phyloP scores from a whole-genome alignment of 2,113 vertebrate species.

The Cercocebus atys region DNA sequence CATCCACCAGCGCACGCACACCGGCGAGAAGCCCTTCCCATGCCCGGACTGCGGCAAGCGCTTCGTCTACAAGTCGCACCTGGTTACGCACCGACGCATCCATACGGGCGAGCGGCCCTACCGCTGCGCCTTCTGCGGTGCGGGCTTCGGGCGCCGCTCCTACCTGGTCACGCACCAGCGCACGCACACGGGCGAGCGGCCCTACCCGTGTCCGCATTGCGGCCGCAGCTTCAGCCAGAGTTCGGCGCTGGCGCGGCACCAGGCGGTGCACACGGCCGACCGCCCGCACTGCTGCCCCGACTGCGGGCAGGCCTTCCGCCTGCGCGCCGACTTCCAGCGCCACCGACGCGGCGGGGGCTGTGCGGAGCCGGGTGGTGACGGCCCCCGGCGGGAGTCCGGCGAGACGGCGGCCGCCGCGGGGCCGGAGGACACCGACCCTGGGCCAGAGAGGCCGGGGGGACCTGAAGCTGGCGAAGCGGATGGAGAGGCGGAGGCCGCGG shows the following conservation, averaged over 20 bases:
- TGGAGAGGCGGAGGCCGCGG: not conserved
- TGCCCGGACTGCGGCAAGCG: conserved; percentile 79
- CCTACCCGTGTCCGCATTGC: conserved; percentile 75
- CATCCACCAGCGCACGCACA: conserved; percentile 79
- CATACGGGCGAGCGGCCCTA: conserved; percentile 77
- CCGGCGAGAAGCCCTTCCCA: conserved; percentile 78
- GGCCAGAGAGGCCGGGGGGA: not conserved
- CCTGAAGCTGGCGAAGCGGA: not conserved
- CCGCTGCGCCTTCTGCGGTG: conserved; percentile 77
- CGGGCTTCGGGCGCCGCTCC: conserved; percentile 77
- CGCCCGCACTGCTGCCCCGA: conserved; percentile 73
- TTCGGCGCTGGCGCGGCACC: conserved; percentile 76
- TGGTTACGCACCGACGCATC: conserved; percentile 77
- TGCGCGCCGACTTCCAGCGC: conserved; percentile 76
- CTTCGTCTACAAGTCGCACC: conserved; percentile 79
- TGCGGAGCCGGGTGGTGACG: not conserved
- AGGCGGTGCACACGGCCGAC: conserved; percentile 73
- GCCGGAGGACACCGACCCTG: not conserved
- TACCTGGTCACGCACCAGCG: conserved; percentile 80
- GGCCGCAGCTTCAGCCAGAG: conserved; percentile 81
- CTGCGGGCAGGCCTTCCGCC: conserved; percentile 78
- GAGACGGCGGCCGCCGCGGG: not conserved
- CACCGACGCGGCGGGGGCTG: conserved; percentile 70
- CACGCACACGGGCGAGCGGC: conserved; percentile 77
- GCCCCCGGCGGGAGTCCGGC: not conserved